Base-by-base conservation (phyloP, 2,113 vertebrate genomes). In the Phycodurus eques region DNA sequence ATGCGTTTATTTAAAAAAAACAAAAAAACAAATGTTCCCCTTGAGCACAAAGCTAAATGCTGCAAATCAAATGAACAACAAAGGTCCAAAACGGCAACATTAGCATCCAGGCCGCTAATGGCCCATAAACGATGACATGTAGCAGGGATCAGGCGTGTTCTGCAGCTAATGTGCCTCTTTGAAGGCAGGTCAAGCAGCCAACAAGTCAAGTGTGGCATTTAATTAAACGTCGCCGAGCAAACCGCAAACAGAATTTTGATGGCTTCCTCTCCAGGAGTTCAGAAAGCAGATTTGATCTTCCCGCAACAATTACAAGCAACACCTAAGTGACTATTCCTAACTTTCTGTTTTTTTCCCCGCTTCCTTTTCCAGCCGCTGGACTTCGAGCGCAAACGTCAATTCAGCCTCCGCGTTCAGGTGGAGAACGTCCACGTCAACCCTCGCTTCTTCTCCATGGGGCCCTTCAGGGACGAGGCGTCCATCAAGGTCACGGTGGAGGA, bases 401-500 rank as follows among this genome's bases (percentile, higher is more conserved):
- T 96, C 79, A 94, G 85, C 22, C 92, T 99, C 63, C 94, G 94
- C 33, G 89, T 99, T 3, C 96, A 99, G 91, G 96, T 97, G 82
- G 91, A 94, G 74, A 99, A 99, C 75, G 91, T 88, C 63, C 92
- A 95, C 0, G 80, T 95, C 47, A 94, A 95, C 75, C 90, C 95
- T 0, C 94, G 92, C 61, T 98, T 96, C 90, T 92, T 94, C 75
- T 92, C 94, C 72, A 70, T 92, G 82, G 96, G 95, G 0, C 94
- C 96, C 3, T 98, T 97, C 90, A 93, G 94, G 77, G 96, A 98
- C 63, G 92, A 94, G 11, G 94, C 96, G 62, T 92, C 90, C 0
- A 77, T 99, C 61, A 95, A 94, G 92, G 93, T 99, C 46, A 46
- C 83, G 0, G 95, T 99, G 70, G 95, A 98, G 72, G 97, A 99